Conservation (phyloP, 2,113 vertebrate species). For the rabbit (Oryctolagus cuniculus) region mOryCun1.1 NC_091436.1:146847501-146848000, state of each 20-base stretch:
- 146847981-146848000: neutral
- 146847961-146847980: neutral
- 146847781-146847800: conserved; percentile 19
- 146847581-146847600: conserved; percentile 27
- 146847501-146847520: neutral
- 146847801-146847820: neutral
- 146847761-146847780: conserved; percentile 8
- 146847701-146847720: neutral
- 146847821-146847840: conserved; percentile 53
- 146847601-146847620: conserved; percentile 19
- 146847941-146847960: neutral
- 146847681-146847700: neutral
- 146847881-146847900: neutral
- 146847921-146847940: conserved; percentile 67
- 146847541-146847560: neutral
- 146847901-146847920: conserved; percentile 35
- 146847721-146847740: conserved; percentile 36
- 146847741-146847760: conserved; percentile 15
- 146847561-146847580: neutral
- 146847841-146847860: conserved; percentile 64
- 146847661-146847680: neutral
- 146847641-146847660: neutral
- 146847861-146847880: conserved; percentile 64
- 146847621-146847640: neutral
- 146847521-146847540: neutral